Evolutionary conservation across 2,797 vertebrate genomes (phyloP).

Genomic region (Danio choprae): DNA sequence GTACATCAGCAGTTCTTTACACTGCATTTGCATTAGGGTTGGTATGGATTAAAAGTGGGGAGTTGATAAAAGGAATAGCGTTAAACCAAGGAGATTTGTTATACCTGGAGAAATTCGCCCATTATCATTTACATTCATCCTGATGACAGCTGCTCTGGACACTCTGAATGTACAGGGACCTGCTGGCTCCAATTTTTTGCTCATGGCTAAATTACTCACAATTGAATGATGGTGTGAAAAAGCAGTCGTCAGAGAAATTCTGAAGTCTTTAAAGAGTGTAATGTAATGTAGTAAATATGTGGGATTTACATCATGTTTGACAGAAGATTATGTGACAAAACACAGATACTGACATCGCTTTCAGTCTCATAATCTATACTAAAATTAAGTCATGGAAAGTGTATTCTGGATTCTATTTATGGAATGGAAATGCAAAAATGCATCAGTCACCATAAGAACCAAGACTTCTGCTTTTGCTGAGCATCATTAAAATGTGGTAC

Average conservation of each 20-base stretch:
- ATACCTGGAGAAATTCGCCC: slow-evolving; percentile 24
- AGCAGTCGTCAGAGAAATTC: neutral
- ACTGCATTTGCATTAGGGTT: slow-evolving; percentile 39
- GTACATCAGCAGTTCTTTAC: slow-evolving; percentile 19
- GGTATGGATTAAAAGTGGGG: slow-evolving; percentile 45
- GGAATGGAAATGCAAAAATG: neutral
- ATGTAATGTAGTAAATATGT: neutral
- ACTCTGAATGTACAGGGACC: neutral
- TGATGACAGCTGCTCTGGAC: neutral
- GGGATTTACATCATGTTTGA: neutral
- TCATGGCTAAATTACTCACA: slow-evolving; percentile 18
- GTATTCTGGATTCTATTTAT: neutral
- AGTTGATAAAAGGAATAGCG: slow-evolving; percentile 39
- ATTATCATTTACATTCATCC: slow-evolving; percentile 8
- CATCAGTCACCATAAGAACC: neutral
- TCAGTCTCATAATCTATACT: too few relatives aligned
- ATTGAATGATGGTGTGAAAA: slow-evolving; percentile 2
- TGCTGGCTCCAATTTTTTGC: slow-evolving; percentile 5
- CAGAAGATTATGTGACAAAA: neutral
- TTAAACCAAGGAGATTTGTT: slow-evolving; percentile 26
- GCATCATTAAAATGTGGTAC: neutral
- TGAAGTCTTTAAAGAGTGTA: neutral
- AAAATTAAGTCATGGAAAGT: too few relatives aligned
- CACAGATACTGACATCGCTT: neutral
- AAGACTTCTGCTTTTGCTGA: neutral